Percentiles rank a stretch among this genome's conserved stretches.
Evolutionary conservation across 2,113 vertebrate genomes (phyloP).

Genomic region (Mystacornis crossleyi): DNA sequence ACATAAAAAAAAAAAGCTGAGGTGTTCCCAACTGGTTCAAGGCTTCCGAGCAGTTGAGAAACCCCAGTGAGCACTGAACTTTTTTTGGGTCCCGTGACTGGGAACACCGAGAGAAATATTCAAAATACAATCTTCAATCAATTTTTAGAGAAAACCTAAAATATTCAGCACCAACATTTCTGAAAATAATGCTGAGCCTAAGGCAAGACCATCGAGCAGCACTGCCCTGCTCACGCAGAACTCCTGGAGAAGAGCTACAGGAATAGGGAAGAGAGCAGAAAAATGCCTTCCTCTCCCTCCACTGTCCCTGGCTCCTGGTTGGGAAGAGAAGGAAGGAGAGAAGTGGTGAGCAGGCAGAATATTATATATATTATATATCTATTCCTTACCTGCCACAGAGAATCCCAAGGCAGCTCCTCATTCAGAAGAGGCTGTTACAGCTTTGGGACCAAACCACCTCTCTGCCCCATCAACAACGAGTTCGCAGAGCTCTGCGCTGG

Average conservation of each 20-base stretch:
- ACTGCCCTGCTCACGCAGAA: neutral
- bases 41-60: neutral
- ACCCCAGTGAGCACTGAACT: neutral
- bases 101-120: neutral
- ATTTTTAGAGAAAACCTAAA: neutral
- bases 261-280: neutral
- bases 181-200: neutral
- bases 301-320: neutral
- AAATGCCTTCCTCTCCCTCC: neutral
- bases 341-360: neutral
- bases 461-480: too few species aligned
- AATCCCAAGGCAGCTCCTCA: neutral
- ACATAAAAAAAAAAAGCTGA: neutral
- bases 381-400: neutral
- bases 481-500: rapidly evolving
- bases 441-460: neutral
- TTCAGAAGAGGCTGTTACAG: neutral
- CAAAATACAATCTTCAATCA: rapidly evolving
- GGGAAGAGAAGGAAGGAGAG: neutral
- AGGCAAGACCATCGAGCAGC: neutral
- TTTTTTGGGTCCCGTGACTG: neutral
- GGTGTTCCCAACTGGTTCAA: neutral
- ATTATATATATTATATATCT: too few species aligned
- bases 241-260: neutral
- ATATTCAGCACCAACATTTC: neutral